Conservation (phyloP, 2,888 invertebrate genomes). For the Apamea monoglypha region DNA sequence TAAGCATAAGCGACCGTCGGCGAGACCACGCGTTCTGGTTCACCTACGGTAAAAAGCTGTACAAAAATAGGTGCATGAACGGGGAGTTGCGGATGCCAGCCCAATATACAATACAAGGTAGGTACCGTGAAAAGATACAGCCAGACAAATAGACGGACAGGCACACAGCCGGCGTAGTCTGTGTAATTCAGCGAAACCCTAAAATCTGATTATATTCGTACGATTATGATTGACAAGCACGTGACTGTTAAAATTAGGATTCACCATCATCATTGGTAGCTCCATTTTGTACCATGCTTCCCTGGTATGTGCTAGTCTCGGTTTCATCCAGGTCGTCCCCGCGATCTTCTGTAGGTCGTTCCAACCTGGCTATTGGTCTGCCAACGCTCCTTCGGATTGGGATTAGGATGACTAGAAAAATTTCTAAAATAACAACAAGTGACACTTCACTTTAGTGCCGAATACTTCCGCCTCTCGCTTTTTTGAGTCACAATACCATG, state of each 20-base stretch:
- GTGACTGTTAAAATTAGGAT: not conserved
- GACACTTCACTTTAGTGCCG: not conserved
- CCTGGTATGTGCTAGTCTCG: not conserved
- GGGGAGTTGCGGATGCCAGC: not conserved
- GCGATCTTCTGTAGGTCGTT: not conserved
- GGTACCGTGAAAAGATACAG: not conserved
- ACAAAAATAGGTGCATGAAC: not conserved
- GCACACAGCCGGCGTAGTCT: not conserved
- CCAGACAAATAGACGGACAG: too few species aligned
- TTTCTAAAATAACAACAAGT: not conserved
- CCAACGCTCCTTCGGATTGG: not conserved
- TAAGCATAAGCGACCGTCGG: not conserved
- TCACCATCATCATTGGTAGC: not conserved
- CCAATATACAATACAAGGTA: not conserved
- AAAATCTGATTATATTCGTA: not conserved
- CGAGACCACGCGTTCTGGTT: too few species aligned
- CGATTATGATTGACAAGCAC: not conserved
- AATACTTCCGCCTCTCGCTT: not conserved
- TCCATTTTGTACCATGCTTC: not conserved
- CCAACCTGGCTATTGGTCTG: too few species aligned
- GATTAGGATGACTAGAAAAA: not conserved
- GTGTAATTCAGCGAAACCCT: not conserved
- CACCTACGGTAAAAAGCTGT: too few species aligned
- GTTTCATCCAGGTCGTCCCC: not conserved
- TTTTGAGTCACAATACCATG: not conserved